A percentile compares a stretch with the other conserved stretches of the same genome.
These are phyloP conservation scores for Oncorhynchus tshawytscha DNA, from an alignment of 2,113 vertebrate species.

Conservation along the genomic window DNA sequence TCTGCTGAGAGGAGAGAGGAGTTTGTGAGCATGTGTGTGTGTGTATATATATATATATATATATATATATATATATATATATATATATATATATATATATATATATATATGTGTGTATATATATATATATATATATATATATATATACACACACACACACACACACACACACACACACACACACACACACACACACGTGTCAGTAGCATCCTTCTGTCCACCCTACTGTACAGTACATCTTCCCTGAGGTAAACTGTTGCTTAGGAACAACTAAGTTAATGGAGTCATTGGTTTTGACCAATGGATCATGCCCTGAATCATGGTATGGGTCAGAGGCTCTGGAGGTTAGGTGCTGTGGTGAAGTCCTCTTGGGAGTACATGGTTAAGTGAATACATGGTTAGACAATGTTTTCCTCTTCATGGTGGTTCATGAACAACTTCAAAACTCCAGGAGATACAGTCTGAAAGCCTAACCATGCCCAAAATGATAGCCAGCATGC, in stretches of 20 bases:
- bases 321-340: conserved; percentile 6
- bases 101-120: no score
- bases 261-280: conserved; percentile 4
- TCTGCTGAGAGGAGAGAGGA: not conserved
- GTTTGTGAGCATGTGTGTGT: not conserved
- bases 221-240: not conserved
- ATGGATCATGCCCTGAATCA: conserved; percentile 24
- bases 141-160: no score
- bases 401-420: not conserved
- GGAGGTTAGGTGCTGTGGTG: conserved; percentile 7
- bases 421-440: not conserved
- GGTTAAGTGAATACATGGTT: no score
- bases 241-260: conserved; percentile 2
- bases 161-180: no score
- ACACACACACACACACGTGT: no score
- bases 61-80: no score
- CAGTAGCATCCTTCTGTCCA: not conserved
- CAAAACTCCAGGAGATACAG: not conserved
- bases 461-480: no score
- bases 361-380: conserved; percentile 7
- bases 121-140: no score
- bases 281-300: conserved; percentile 17
- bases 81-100: no score
- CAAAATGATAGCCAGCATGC: no score
- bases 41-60: no score